A percentile compares a stretch with the other conserved stretches of the same genome.
phyloP scores from a whole-genome alignment of 2,888 invertebrate species.

The Cryptus armator region DNA sequence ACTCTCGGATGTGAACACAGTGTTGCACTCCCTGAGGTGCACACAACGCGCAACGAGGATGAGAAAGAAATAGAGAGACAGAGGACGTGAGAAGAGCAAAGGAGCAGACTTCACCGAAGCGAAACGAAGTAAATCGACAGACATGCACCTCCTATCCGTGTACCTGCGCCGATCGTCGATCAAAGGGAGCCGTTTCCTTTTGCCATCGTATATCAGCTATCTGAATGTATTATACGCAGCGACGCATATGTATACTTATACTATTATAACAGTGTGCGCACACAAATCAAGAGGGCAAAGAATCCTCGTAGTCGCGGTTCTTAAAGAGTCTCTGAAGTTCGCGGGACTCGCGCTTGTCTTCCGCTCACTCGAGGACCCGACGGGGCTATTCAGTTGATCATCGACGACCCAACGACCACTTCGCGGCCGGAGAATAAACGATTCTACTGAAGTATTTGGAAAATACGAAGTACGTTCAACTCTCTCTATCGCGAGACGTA shows the following conservation, averaged over 20 bases:
- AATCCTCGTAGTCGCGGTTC: constrained; percentile 19
- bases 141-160: constrained; percentile 69
- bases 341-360: constrained; percentile 60
- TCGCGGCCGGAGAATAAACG: constrained; percentile 6
- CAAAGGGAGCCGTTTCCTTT: constrained; percentile 68
- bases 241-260: constrained; percentile 28
- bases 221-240: constrained; percentile 56
- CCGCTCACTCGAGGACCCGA: constrained; percentile 44
- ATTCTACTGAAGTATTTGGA: not conserved
- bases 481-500: constrained; percentile 53
- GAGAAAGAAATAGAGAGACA: constrained; percentile 27
- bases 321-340: constrained; percentile 39
- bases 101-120: constrained; percentile 58
- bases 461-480: no score
- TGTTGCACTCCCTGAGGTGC: constrained; percentile 36
- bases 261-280: constrained; percentile 34
- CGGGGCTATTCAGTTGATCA: constrained; percentile 57
- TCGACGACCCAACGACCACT: constrained; percentile 49
- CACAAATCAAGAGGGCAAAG: constrained; percentile 35
- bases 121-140: constrained; percentile 71
- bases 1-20: constrained; percentile 36
- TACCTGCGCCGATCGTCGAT: constrained; percentile 69
- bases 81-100: constrained; percentile 51
- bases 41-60: constrained; percentile 28
- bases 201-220: constrained; percentile 48